Evolutionary conservation across 2,888 invertebrate genomes (phyloP), one percentile per base, ranked within the genome.

Genomic region (Timema podura): DNA sequence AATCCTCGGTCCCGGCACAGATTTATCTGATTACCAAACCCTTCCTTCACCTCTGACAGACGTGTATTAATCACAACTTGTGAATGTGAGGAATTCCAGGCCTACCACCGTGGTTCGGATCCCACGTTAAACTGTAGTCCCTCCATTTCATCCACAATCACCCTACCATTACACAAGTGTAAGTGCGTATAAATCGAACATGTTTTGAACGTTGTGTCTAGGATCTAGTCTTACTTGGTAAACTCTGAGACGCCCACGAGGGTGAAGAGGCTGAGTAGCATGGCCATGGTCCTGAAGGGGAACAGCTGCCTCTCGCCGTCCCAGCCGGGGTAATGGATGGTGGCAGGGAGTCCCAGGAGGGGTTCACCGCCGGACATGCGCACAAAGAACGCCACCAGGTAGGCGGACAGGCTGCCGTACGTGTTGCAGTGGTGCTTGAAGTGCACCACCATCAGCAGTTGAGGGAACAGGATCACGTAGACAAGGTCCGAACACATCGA

Each of bases 401-500:
- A 95, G 0, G 95, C 95, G 0, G 92, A 85, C 68, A 99, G 84
- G 59, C 97, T 97, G 49, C 98, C 98, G 82, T 99, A 99, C 10
- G 98, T 98, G 84, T 99, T 99, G 84, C 96, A 95, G 81, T 93
- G 87, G 75, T 91, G 87, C 81, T 93, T 92, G 83, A 96, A 93
- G 84, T 98, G 97, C 44, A 99, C 96, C 76, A 98, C 98, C 91
- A 96, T 96, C 77, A 98, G 86, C 44, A 99, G 89, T 83, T 97
- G 99, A 0, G 99, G 98, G 83, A 99, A 99, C 76, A 99, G 88
- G 79, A 99, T 96, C 76, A 98, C 97, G 86, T 98, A 99, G 75
- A 99, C 98, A 80, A 99, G 86, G 83, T 99, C 99, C 64, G 98
- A 97, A 83, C 98, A 98, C 89, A 99, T 93, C 74, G 96, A 97